These are phyloP conservation scores for Galagoides demidoff DNA, from an alignment of 2,797 vertebrate species.

Conservation along the genomic window DNA sequence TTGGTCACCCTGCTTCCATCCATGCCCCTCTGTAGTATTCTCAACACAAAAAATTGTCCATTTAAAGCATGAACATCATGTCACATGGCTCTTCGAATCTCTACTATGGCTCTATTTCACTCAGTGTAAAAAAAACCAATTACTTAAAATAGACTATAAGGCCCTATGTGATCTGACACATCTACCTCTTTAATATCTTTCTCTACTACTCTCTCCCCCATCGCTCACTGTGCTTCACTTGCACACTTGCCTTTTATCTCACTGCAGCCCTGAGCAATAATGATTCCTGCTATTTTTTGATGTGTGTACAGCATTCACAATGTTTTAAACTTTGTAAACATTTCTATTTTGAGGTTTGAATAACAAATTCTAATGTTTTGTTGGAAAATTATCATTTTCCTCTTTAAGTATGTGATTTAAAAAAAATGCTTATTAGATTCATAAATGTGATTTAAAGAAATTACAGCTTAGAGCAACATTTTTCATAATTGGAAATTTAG, in stretches of 20 bases:
- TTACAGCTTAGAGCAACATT: neutral
- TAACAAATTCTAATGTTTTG: slow-evolving; percentile 4
- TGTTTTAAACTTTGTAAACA: neutral
- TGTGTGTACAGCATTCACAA: neutral
- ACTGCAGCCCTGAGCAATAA: neutral
- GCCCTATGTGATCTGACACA: neutral
- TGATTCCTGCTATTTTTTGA: neutral
- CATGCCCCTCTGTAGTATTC: neutral
- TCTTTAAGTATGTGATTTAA: neutral
- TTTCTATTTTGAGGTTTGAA: slow-evolving; percentile 38
- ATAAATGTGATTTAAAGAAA: slow-evolving; percentile 23
- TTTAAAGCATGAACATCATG: neutral
- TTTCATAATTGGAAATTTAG: slow-evolving; percentile 11
- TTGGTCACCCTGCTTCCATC: neutral
- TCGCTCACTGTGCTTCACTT: neutral
- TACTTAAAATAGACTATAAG: neutral
- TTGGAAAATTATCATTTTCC: neutral
- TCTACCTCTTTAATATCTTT: neutral
- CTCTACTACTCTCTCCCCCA: neutral
- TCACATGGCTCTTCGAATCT: neutral
- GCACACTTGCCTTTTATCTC: neutral
- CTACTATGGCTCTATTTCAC: neutral
- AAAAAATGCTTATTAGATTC: neutral
- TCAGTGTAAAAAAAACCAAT: neutral
- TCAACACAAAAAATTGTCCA: neutral